Base-by-base conservation (phyloP, 2,888 invertebrate genomes). In the Nomada ruficornis region DNA sequence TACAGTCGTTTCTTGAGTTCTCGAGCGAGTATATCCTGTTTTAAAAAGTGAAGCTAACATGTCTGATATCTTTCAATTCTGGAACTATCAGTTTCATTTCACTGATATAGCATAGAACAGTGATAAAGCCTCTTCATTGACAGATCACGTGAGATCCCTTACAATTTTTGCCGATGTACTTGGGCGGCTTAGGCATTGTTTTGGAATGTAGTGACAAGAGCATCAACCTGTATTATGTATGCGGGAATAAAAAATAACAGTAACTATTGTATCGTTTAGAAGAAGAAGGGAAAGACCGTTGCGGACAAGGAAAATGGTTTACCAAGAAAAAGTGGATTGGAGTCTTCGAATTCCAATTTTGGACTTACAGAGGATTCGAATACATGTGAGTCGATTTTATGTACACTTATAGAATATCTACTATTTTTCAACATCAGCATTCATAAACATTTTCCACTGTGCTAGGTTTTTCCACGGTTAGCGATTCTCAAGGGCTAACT, bases 291-390 rank as follows among this genome's bases (percentile, higher is more conserved):
- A 92, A 94, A 94, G 87, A 96, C 96, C 90, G 96, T 96, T 82
- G 96, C 96, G 78, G 97, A 97, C 93, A 98, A 98, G 92, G 98
- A 98, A 94, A 98, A 98, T 93, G 95, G 96, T 73, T 93, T 96
- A 87, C 94, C 96, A 71, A 95, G 95, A 78, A 97, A 96, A 94
- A 96, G 95, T 86, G 94, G 95, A 83, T 95, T 96, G 88, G 97
- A 97, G 89, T 96, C 96, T 0, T 97, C 97, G 0, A 96, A 96
- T 94, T 97, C 98, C 2, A 98, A 97, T 94, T 97, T 97, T 90
- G 97, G 97, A 73, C 95, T 98, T 92, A 96, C 97, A 15, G 98
- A 98, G 94, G 98, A 98, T 93, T 98, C 98, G 15, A 98, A 98
- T 94, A 98, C 98, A 84, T 98, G 98, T 98, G 95, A 95, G 96